phyloP scores from a whole-genome alignment of 1,140 invertebrate genomes.

The Chlorops oryzae region DNA sequence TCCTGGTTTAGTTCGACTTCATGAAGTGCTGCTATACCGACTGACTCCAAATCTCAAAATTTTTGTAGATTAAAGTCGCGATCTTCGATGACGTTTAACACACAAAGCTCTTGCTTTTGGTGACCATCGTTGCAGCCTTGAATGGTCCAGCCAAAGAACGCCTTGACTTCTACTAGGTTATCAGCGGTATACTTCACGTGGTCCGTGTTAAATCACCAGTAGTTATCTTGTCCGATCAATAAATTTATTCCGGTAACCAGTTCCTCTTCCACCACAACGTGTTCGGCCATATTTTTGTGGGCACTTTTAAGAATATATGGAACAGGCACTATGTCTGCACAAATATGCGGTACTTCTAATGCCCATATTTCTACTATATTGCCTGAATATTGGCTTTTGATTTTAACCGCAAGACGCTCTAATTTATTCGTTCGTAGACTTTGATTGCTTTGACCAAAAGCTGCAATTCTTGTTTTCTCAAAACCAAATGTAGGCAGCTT shows the following conservation, averaged over 20 bases:
- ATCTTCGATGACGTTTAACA: neutral
- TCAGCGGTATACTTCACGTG: neutral
- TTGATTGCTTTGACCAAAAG: too few relatives aligned
- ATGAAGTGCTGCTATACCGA: neutral
- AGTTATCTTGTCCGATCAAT: slow-evolving; percentile 3
- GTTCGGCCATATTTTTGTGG: too few relatives aligned
- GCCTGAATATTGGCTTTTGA: too few relatives aligned
- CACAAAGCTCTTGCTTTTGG: neutral
- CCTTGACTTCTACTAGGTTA: neutral
- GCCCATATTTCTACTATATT: too few relatives aligned
- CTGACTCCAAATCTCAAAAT: slow-evolving; percentile 6
- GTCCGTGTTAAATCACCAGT: neutral
- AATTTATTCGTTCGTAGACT: too few relatives aligned
- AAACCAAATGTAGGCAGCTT: too few relatives aligned
- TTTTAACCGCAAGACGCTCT: too few relatives aligned
- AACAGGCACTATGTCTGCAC: too few relatives aligned
- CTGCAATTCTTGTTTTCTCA: too few relatives aligned
- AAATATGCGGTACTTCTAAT: too few relatives aligned
- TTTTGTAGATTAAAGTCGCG: neutral
- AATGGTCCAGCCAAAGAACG: slow-evolving; percentile 8
- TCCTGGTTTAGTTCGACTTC: neutral
- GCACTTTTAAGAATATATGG: too few relatives aligned
- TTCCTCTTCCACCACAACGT: too few relatives aligned
- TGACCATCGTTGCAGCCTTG: neutral
- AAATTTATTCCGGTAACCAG: neutral